Evolutionary conservation across 2,888 invertebrate genomes (phyloP), one percentile per base, ranked within the genome.

Genomic region (Anoplius nigerrimus): DNA sequence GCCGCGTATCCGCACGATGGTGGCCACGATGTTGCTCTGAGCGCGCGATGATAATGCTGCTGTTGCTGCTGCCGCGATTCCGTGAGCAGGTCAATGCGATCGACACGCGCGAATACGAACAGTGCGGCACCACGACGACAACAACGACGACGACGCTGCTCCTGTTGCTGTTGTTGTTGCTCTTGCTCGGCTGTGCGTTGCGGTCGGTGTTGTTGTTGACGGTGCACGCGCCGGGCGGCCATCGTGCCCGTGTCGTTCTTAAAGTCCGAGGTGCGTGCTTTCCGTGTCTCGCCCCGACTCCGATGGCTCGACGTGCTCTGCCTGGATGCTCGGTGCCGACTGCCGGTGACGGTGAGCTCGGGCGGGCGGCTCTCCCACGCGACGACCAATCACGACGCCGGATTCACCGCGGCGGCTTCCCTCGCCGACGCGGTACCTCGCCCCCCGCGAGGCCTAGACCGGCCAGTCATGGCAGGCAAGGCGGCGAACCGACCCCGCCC

Each of bases 341-440:
- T 86, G 86, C 80, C 84, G 83, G 83, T 79, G 75, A 71, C 80
- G 71, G 78, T 78, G 83, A 82, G 82, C 87, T 88, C 89, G 89
- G 86, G 86, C 88, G 86, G 87, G 83, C 85, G 86, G 85, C 85
- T 86, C 88, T 87, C 87, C 88, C 86, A 85, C 87, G 86, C 86
- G 82, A 69, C 84, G 83, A 86, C 89, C 88, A 88, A 87, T 87
- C 86, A 82, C 82, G 77, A 78, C 77, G 66, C 66, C 75, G 89
- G 87, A 89, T 79, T 81, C 78, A 74, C 76, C 66, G 80, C 75
- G 74, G 72, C 76, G 68, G 77, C 75, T 79, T 89, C 89, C 89
- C 80, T 89, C 84, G 89, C 89, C 75, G 74, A 62, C 78, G 68
- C 78, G 71, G 74, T 76, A 75, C 73, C 72, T 70, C 74, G 56